phyloP scores from a whole-genome alignment of 2,113 vertebrate species.

The Porphyrio hochstetteri region DNA sequence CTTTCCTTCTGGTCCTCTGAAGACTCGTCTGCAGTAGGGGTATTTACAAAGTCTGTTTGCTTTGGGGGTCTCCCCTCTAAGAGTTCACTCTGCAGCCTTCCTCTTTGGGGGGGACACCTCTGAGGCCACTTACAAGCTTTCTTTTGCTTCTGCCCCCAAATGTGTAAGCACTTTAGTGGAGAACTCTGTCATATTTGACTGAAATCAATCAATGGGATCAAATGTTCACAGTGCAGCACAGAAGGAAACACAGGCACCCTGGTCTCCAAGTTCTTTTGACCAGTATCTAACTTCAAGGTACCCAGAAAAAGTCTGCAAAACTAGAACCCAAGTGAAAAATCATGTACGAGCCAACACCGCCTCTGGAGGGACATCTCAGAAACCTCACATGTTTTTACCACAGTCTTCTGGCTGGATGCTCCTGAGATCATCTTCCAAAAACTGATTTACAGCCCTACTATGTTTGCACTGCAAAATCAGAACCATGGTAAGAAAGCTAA shows the following conservation, averaged over 20 bases:
- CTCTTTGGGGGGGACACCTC: neutral
- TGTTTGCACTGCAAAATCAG: neutral
- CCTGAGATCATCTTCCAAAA: neutral
- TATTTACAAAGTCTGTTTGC: neutral
- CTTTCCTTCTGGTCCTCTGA: neutral
- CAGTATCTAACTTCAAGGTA: neutral
- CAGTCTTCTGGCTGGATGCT: neutral
- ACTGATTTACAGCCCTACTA: neutral
- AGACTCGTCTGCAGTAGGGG: neutral
- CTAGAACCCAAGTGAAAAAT: neutral
- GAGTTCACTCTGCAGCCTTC: neutral
- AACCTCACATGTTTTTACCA: neutral
- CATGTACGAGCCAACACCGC: too few species aligned
- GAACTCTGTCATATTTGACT: neutral
- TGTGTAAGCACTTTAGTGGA: too few species aligned
- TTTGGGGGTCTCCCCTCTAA: neutral
- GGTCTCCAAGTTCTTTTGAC: neutral
- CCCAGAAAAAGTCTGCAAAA: neutral
- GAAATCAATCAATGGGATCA: neutral
- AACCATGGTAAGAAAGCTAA: neutral
- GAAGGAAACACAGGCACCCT: neutral
- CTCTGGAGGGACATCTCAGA: neutral
- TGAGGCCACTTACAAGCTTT: neutral
- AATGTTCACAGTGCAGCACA: neutral
- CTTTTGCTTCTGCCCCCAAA: neutral